phyloP scores from a whole-genome alignment of 2,888 invertebrate genomes.

The Troilus luridus region DNA sequence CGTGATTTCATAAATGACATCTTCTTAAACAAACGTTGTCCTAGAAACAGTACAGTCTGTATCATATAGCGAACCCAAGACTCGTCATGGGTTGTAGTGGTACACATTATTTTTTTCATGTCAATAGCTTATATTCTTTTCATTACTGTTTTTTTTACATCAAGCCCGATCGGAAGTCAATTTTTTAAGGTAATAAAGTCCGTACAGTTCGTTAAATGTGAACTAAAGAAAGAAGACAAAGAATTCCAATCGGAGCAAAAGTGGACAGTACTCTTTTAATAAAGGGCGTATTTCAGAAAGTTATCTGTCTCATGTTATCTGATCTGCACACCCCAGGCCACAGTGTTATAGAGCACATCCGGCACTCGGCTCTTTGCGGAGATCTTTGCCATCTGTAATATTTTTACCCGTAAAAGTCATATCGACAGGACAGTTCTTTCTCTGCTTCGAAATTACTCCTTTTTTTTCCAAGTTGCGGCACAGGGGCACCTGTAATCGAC shows the following conservation, averaged over 20 bases:
- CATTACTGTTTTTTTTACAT: neutral
- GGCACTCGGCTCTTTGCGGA: neutral
- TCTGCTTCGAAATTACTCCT: neutral
- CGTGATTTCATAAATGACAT: no score
- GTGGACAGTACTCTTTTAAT: conserved; percentile 19
- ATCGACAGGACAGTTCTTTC: neutral
- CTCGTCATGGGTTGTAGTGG: no score
- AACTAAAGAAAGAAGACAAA: neutral
- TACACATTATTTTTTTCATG: no score
- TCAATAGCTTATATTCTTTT: no score
- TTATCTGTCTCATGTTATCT: conserved; percentile 10
- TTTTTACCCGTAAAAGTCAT: neutral
- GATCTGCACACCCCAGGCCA: neutral
- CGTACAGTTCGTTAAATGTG: neutral
- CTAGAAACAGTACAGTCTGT: no score
- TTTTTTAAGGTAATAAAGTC: neutral
- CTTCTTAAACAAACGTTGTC: no score
- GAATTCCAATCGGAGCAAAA: neutral
- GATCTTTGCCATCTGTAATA: neutral
- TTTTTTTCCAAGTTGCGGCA: neutral
- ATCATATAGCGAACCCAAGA: no score
- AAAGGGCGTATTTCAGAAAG: neutral
- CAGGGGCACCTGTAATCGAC: neutral
- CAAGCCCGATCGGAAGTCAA: neutral
- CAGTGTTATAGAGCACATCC: neutral